Conservation (phyloP, 2,113 vertebrate species). For the Heteronetta atricapilla region DNA sequence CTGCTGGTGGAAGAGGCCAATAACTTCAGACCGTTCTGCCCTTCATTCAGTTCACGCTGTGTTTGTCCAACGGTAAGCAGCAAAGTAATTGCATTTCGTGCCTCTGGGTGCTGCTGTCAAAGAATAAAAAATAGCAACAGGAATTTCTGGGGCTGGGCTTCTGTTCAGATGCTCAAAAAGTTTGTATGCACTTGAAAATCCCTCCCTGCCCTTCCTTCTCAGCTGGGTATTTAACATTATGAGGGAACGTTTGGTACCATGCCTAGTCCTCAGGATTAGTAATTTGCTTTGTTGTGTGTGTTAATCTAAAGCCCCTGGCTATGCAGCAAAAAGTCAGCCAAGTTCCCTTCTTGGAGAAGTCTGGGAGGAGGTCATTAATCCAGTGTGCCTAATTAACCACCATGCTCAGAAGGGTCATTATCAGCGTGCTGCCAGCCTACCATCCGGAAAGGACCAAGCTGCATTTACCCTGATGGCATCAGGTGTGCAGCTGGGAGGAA, state of each 20-base stretch:
- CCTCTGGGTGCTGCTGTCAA: not conserved
- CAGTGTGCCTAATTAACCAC: not conserved
- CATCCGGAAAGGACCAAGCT: not conserved
- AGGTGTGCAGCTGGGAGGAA: not conserved
- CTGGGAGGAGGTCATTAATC: not conserved
- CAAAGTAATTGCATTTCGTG: not conserved
- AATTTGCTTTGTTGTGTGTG: not conserved
- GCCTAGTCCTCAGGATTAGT: not conserved
- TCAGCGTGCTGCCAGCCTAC: not conserved
- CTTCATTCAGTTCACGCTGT: not conserved
- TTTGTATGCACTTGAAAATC: not conserved
- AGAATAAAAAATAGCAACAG: not conserved
- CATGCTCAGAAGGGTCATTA: accelerated
- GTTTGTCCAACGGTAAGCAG: not conserved
- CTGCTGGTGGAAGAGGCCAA: not conserved
- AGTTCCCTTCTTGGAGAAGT: not conserved
- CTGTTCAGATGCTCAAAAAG: not conserved
- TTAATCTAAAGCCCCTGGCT: not conserved
- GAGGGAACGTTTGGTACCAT: not conserved
- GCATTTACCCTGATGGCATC: not conserved
- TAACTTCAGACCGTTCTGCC: not conserved
- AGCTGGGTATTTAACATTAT: not conserved
- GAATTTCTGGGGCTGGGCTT: not conserved
- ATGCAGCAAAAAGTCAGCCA: not conserved
- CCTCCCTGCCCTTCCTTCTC: not conserved